A percentile compares a stretch with the other conserved stretches of the same genome.
These are phyloP conservation scores for Shinisaurus crocodilurus DNA, from an alignment of 2,113 vertebrate genomes.

Conservation along the genomic window DNA sequence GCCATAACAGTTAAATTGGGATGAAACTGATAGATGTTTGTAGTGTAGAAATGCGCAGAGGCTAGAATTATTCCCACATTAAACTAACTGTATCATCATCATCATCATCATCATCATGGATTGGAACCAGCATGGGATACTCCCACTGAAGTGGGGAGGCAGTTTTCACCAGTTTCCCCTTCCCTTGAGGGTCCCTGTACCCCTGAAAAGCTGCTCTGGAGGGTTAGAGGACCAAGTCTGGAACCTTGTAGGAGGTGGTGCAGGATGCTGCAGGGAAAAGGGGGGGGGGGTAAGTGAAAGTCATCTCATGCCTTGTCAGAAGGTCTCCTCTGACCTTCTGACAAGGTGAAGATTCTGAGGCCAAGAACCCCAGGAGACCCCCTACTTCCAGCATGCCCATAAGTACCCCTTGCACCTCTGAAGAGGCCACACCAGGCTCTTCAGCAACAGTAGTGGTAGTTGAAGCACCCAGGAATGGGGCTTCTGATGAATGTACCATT, in stretches of 20 bases:
- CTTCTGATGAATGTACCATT: too few species aligned
- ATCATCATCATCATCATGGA: not conserved
- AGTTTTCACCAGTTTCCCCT: not conserved
- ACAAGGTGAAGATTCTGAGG: too few species aligned
- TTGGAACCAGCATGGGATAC: not conserved
- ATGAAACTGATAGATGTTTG: not conserved
- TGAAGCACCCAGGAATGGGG: too few species aligned
- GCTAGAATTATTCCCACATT: not conserved
- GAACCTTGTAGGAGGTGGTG: not conserved
- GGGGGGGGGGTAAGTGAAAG: not conserved
- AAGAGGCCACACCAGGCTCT: too few species aligned
- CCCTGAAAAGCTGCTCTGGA: not conserved
- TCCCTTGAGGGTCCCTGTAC: not conserved
- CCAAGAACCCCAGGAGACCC: too few species aligned
- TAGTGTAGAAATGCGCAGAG: not conserved
- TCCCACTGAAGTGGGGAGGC: not conserved
- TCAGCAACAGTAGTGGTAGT: too few species aligned
- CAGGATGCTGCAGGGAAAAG: not conserved
- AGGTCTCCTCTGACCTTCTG: too few species aligned
- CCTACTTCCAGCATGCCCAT: too few species aligned
- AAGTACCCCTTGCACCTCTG: too few species aligned
- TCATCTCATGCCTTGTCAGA: not conserved
- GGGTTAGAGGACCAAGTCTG: not conserved
- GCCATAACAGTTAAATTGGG: not conserved
- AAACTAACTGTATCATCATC: not conserved